These are phyloP conservation scores for Elysia crispata DNA, from an alignment of 2,888 invertebrate genomes.

Conservation along the genomic window DNA sequence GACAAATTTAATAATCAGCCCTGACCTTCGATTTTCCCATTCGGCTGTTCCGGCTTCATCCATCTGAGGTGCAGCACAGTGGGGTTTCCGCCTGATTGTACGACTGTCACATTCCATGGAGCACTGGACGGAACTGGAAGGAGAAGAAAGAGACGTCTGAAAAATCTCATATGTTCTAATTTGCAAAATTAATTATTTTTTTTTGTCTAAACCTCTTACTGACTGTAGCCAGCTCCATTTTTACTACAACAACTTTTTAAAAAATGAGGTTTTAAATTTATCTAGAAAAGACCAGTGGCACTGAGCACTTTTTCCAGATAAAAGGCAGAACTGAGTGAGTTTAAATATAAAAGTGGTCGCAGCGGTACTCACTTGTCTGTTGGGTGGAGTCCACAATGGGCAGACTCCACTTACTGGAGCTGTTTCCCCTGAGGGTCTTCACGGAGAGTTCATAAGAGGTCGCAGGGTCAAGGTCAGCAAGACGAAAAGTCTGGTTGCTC, in stretches of 20 bases:
- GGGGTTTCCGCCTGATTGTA: constrained; percentile 7
- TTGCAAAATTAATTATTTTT: no score
- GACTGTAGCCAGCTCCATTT: no score
- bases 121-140: constrained; percentile 46
- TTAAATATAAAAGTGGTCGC: no score
- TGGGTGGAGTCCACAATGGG: constrained; percentile 53
- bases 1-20: background rate
- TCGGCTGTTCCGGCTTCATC: constrained; percentile 38
- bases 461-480: constrained; percentile 43
- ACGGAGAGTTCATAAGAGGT: constrained; percentile 53
- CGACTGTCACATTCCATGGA: constrained; percentile 43
- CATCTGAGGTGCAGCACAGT: constrained; percentile 46
- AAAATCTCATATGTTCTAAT: no score
- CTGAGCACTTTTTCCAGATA: no score
- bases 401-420: constrained; percentile 52
- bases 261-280: no score
- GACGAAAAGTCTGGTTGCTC: constrained; percentile 25
- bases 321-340: no score
- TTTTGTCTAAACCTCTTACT: no score
- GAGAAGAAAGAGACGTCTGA: background rate
- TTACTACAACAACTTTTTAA: no score
- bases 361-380: constrained; percentile 41
- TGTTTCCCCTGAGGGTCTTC: constrained; percentile 39
- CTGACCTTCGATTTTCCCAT: constrained; percentile 50
- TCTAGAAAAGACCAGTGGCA: no score